Conservation (phyloP, 2,797 vertebrate species). For the Neosalanx taihuensis region DNA sequence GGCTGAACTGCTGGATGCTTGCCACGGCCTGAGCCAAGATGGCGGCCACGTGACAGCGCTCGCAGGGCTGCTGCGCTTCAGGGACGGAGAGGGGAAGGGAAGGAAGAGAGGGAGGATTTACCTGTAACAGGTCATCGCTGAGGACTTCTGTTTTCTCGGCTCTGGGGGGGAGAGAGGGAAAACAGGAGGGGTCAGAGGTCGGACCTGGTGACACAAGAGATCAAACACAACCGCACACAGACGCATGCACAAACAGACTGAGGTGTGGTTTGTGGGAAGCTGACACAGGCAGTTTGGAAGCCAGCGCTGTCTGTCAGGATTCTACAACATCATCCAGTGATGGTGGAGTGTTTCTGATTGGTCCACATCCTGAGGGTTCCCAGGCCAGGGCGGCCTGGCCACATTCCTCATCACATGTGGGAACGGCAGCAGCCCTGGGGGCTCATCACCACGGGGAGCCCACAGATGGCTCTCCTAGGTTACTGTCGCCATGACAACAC, state of each 20-base stretch:
- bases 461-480: not conserved
- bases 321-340: too few species aligned
- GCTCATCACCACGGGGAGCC: not conserved
- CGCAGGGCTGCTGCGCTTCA: too few species aligned
- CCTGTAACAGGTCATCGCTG: slow-evolving; percentile 97
- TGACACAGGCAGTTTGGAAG: too few species aligned
- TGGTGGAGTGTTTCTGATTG: not conserved
- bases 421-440: not conserved
- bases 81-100: not conserved
- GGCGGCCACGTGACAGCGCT: too few species aligned
- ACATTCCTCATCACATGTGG: not conserved
- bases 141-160: slow-evolving; percentile 99
- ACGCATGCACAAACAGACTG: too few species aligned
- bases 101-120: slow-evolving; percentile 66
- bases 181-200: not conserved
- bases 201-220: not conserved
- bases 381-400: too few species aligned
- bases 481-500: not conserved
- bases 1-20: too few species aligned
- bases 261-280: too few species aligned
- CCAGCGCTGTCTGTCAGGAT: too few species aligned
- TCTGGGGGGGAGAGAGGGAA: slow-evolving; percentile 66
- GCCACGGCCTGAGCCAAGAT: not conserved
- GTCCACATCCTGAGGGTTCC: not conserved
- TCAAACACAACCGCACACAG: too few species aligned